Percentiles rank a stretch among this genome's conserved stretches.
Evolutionary conservation across 2,888 invertebrate genomes (phyloP).

Genomic region (Anarsia innoxiella): DNA sequence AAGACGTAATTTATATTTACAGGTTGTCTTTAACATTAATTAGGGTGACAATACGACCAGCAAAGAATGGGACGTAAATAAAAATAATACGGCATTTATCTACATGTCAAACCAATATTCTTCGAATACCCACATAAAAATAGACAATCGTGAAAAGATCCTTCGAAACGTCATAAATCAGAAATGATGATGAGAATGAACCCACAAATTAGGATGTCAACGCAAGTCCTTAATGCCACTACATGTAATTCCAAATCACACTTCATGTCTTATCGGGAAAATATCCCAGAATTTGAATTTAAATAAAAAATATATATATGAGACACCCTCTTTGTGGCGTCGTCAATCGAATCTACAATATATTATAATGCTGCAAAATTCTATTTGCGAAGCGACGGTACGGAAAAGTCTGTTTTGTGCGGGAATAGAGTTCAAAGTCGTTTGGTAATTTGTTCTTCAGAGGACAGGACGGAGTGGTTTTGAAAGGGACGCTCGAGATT

Average conservation of each 20-base stretch:
- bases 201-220: conserved; percentile 39
- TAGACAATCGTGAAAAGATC: not conserved
- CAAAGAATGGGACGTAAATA: too few species aligned
- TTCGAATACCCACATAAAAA: too few species aligned
- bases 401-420: conserved; percentile 24
- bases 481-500: conserved; percentile 62
- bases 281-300: conserved; percentile 56
- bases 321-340: conserved; percentile 62
- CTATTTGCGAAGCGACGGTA: conserved; percentile 24
- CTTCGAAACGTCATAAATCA: not conserved
- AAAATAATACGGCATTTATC: too few species aligned
- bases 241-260: conserved; percentile 47
- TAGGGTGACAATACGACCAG: too few species aligned
- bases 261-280: conserved; percentile 53
- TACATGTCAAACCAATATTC: too few species aligned
- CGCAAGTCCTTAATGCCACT: conserved; percentile 39
- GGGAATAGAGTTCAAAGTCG: conserved; percentile 44
- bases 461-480: conserved; percentile 34
- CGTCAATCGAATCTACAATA: conserved; percentile 65
- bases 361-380: conserved; percentile 48
- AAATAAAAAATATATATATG: conserved; percentile 58
- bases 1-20: too few species aligned
- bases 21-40: too few species aligned
- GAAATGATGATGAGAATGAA: conserved; percentile 3
- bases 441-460: conserved; percentile 31